Evolutionary conservation across 2,797 vertebrate genomes (phyloP).

Genomic region (Schizothorax lantsangensis): DNA sequence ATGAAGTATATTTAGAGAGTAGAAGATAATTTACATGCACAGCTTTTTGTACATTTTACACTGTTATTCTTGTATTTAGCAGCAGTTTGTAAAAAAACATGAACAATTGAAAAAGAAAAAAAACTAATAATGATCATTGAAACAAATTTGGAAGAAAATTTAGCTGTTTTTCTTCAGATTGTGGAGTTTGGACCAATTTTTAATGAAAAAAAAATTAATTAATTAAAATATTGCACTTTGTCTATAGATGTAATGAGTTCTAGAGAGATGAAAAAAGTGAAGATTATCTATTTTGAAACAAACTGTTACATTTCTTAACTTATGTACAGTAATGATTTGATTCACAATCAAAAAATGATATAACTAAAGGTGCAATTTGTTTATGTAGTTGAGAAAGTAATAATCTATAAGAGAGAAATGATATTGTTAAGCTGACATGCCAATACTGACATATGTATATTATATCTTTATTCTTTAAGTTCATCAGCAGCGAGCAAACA

Average conservation of each 20-base stretch:
- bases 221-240: conserved; percentile 85
- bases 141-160: conserved; percentile 61
- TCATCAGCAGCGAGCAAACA: conserved; percentile 56
- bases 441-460: conserved; percentile 67
- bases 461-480: conserved; percentile 67
- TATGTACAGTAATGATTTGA: conserved; percentile 84
- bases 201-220: conserved; percentile 72
- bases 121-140: conserved; percentile 67
- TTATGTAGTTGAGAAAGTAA: conserved; percentile 84
- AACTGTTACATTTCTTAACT: conserved; percentile 89
- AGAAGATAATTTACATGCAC: conserved; percentile 87
- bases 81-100: conserved; percentile 78
- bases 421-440: conserved; percentile 55
- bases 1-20: conserved; percentile 89
- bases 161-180: conserved; percentile 71
- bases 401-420: conserved; percentile 74
- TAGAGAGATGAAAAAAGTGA: conserved; percentile 68
- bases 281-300: conserved; percentile 81
- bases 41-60: conserved; percentile 91
- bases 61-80: conserved; percentile 83
- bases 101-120: conserved; percentile 69
- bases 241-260: conserved; percentile 37
- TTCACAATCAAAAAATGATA: conserved; percentile 83
- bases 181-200: conserved; percentile 86
- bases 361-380: conserved; percentile 78